These are phyloP conservation scores for Dromius quadrimaculatus DNA, from an alignment of 2,888 invertebrate genomes.

Conservation along the genomic window DNA sequence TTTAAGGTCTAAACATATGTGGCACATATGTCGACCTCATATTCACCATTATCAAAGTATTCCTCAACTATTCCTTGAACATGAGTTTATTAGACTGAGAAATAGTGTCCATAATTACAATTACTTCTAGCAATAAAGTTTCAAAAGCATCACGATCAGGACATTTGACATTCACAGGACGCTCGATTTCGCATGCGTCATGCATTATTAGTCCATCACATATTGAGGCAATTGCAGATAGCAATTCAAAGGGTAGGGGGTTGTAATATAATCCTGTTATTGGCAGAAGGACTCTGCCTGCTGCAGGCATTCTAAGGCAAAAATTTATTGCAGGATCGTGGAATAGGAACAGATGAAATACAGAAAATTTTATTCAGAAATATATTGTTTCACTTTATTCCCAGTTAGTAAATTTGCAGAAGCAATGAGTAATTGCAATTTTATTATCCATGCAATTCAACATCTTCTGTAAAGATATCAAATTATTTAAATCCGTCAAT, in stretches of 20 bases:
- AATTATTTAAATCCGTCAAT: no score
- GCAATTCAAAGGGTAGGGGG: slow-evolving; percentile 3
- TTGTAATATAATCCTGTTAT: slow-evolving; percentile 4
- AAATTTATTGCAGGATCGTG: not conserved
- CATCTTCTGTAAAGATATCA: no score
- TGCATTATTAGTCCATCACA: slow-evolving; percentile 48
- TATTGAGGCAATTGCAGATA: slow-evolving; percentile 42
- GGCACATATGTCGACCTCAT: no score
- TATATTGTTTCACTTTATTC: not conserved
- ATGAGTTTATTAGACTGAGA: no score
- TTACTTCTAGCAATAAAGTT: no score
- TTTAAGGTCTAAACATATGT: no score
- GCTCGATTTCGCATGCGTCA: slow-evolving; percentile 22
- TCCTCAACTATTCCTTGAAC: no score
- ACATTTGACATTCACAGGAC: no score
- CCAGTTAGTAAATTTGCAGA: not conserved
- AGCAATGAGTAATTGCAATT: not conserved
- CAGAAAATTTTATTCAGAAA: not conserved
- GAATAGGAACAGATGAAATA: not conserved
- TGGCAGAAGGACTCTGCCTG: slow-evolving; percentile 12
- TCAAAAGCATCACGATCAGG: no score
- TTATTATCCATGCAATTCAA: no score
- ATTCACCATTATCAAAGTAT: no score
- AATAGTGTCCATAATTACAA: no score
- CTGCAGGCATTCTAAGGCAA: not conserved